These are phyloP conservation scores for Pterocles orientalis DNA, from an alignment of 2,113 vertebrate genomes.

Conservation along the genomic window DNA sequence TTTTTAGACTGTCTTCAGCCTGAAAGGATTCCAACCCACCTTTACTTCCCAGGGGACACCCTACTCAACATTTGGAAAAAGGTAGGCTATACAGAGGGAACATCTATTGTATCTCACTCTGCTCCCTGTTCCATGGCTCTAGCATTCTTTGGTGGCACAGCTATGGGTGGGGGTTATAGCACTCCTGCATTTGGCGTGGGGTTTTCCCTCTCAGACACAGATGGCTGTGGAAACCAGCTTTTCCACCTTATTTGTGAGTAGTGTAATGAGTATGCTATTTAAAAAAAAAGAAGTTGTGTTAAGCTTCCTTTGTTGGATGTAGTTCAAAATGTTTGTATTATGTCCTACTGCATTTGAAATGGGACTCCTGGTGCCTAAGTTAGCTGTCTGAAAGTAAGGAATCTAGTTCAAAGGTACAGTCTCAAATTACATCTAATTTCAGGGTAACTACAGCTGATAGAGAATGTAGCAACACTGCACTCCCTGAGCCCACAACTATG, in stretches of 20 bases:
- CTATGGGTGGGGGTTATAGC: background rate
- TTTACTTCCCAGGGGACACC: background rate
- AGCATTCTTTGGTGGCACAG: background rate
- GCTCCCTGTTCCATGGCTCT: background rate
- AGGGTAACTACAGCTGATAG: slow-evolving; percentile 10
- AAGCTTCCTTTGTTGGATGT: background rate
- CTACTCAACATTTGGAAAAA: background rate
- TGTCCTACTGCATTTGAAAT: background rate
- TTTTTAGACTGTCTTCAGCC: background rate
- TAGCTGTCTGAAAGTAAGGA: slow-evolving; percentile 2
- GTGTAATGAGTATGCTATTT: background rate
- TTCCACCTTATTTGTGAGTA: background rate
- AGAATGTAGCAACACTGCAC: background rate
- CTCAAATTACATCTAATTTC: slow-evolving; percentile 37
- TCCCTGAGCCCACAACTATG: slow-evolving; percentile 9
- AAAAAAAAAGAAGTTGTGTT: background rate
- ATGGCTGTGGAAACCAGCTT: background rate
- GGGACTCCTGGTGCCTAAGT: background rate
- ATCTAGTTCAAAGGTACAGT: background rate
- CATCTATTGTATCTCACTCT: background rate
- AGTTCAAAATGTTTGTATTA: background rate
- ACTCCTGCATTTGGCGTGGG: background rate
- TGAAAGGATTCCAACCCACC: background rate
- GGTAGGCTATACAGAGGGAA: background rate
- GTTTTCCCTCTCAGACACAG: background rate